Evolutionary conservation across 2,888 invertebrate genomes (phyloP).

Genomic region (Creontiades dilutus): DNA sequence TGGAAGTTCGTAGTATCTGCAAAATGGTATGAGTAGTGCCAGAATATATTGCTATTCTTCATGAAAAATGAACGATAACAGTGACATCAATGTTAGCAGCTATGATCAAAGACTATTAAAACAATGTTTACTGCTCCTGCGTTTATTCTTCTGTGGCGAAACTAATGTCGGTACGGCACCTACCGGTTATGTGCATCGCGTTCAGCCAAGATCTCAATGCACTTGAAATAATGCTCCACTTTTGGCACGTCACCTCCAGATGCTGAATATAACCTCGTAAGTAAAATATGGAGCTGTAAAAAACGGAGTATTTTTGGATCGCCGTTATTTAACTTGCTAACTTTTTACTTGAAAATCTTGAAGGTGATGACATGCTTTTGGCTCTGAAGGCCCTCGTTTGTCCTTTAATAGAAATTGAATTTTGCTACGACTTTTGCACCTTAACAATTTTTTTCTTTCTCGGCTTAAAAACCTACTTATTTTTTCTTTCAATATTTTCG

Average conservation of each 20-base stretch:
- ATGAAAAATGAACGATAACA: neutral
- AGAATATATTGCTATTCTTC: no score
- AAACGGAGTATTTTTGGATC: neutral
- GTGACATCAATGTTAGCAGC: neutral
- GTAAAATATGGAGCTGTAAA: conserved; percentile 15
- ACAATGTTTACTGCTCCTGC: neutral
- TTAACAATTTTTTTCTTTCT: no score
- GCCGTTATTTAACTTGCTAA: neutral
- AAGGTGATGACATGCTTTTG: neutral
- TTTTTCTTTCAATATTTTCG: no score
- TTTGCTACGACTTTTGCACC: no score
- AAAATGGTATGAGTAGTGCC: no score
- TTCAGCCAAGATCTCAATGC: neutral
- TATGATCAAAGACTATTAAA: neutral
- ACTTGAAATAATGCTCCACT: neutral
- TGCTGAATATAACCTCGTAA: neutral
- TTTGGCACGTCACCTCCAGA: conserved; percentile 31
- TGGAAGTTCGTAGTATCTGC: no score
- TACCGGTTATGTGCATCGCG: neutral
- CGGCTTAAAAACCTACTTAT: no score
- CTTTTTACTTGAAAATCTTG: neutral
- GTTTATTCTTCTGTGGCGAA: neutral
- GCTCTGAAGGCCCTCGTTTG: neutral
- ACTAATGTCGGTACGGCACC: neutral
- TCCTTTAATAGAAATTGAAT: no score